phyloP scores from a whole-genome alignment of 2,113 vertebrate genomes.

The Alaudala cheleensis region DNA sequence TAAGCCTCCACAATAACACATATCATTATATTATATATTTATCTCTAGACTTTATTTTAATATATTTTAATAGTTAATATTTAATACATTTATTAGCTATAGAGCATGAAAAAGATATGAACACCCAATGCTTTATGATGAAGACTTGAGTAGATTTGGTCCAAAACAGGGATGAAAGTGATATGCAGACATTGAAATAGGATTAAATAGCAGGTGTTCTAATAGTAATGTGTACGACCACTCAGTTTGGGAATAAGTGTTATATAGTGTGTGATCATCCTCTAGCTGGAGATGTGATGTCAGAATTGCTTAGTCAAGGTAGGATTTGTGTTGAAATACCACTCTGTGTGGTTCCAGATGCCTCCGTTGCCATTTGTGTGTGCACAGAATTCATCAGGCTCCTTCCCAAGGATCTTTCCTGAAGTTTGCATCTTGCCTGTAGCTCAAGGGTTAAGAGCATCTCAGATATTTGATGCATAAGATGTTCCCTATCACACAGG shows the following conservation, averaged over 20 bases:
- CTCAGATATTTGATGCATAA: neutral
- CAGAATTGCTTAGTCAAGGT: neutral
- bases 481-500: neutral
- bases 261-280: neutral
- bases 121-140: neutral
- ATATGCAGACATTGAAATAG: neutral
- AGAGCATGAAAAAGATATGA: neutral
- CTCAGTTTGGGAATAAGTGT: neutral
- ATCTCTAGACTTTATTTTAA: neutral
- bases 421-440: neutral
- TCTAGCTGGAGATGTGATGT: neutral
- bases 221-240: neutral
- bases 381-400: neutral
- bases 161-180: neutral
- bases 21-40: too few species aligned
- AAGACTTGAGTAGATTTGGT: neutral
- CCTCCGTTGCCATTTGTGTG: accelerated
- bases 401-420: neutral
- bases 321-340: neutral
- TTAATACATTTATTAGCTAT: neutral
- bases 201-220: neutral
- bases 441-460: neutral
- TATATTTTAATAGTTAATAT: too few species aligned
- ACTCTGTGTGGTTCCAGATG: neutral
- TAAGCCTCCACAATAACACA: too few species aligned